Evolutionary conservation across 37 sponge, comb jelly and placozoan species (phyloP), one percentile per base, ranked within the genome.

Genomic region (Spongilla lacustris): DNA sequence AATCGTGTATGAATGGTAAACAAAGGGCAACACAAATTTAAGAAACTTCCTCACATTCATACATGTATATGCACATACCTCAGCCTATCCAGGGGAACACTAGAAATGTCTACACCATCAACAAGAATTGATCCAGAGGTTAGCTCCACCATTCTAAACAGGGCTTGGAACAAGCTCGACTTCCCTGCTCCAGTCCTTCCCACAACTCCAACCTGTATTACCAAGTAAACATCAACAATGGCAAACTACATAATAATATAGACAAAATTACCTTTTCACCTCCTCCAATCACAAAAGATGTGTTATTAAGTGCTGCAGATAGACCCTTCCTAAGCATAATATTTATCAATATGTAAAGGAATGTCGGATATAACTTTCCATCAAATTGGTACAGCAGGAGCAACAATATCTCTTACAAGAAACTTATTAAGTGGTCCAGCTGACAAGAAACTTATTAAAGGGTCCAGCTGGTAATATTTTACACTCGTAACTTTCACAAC

Each of bases 161-260:
- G 78, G 22, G 92, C 95, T 32, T 90, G 87, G 67, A 99, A 90
- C 36, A 99, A 84, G 50, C 96, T 97, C 23, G 96, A 93, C 85
- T 99, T 99, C 9, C 99, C 99, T 27, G 99, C 96, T 10, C 99
- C 99, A 28, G 99, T 99, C 13, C 99, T 50, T 17, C 99, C 99
- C 26, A 97, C 99, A 0, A 99, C 92, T 71, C 96, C 97, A 77
- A 98, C 69, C 94, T 96, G 77, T n/a, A n/a, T 31, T 19, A 38
- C 34, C 25, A 22, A 50, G n/a, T 35, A 67, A 24, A 34, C 32
- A 22, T 37, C 17, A 88, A 77, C 34, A 25, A 22, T 38, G 24
- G 22, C 30, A 66, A 82, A 33, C 41, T 80, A 8, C 41, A 58
- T 19, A 58, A 58, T 58, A 58, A 2, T 34, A 23, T 58, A 28